Evolutionary conservation across 2,797 vertebrate genomes (phyloP).

Genomic region (Coracias cyanogaster): DNA sequence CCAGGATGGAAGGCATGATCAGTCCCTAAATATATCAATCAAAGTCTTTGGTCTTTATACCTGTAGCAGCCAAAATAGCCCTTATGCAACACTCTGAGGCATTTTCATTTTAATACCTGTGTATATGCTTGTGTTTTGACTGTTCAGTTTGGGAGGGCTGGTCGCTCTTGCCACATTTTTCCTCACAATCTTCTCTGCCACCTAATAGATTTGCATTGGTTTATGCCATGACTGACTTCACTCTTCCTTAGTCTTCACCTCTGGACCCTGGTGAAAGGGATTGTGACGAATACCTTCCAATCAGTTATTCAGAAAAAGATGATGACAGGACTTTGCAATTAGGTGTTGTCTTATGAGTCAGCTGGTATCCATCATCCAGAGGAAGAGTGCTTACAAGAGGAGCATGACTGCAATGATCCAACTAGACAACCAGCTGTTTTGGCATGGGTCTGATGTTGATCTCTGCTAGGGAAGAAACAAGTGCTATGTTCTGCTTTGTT

Average conservation of each 20-base stretch:
- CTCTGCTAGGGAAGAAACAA: not conserved
- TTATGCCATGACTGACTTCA: not conserved
- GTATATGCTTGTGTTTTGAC: not conserved
- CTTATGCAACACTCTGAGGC: not conserved
- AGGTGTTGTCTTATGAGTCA: not conserved
- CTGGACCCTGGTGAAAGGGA: not conserved
- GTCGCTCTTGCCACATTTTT: not conserved
- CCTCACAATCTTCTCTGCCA: not conserved
- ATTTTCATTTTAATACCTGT: not conserved
- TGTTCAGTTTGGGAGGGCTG: not conserved
- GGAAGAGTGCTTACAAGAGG: not conserved
- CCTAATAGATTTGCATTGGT: not conserved
- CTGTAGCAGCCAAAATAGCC: not conserved
- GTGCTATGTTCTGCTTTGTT: not conserved
- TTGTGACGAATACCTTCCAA: not conserved
- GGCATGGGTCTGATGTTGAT: not conserved
- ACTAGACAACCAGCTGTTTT: not conserved
- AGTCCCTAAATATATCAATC: not conserved
- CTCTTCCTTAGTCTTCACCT: not conserved
- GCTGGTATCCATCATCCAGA: not conserved
- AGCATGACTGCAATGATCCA: not conserved
- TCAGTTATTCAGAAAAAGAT: not conserved
- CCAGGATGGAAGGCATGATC: not conserved
- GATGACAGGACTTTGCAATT: not conserved
- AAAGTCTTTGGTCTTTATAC: not conserved